Conservation (phyloP, 2,113 vertebrate species). For the Marmota monax region DNA sequence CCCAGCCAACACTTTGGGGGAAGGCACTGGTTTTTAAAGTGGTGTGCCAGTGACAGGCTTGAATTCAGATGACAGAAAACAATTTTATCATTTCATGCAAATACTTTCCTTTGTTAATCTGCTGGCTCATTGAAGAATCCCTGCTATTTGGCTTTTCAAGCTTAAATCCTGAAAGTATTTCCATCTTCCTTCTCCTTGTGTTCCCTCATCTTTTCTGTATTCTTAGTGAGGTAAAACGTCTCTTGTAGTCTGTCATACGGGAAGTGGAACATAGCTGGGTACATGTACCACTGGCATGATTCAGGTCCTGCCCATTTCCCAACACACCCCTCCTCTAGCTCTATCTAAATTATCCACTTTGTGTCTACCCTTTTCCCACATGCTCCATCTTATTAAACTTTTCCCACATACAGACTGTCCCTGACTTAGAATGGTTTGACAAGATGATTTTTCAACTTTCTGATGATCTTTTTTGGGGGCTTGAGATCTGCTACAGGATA, state of each 20-base stretch:
- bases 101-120: not conserved
- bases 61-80: not conserved
- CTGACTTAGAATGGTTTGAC: not conserved
- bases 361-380: not conserved
- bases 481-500: not conserved
- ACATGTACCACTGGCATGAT: not conserved
- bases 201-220: not conserved
- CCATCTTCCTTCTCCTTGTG: accelerated
- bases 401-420: not conserved
- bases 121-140: not conserved
- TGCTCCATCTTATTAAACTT: not conserved
- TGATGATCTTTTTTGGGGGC: not conserved
- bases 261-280: not conserved
- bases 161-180: not conserved
- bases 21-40: not conserved
- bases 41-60: not conserved
- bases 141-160: not conserved
- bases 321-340: too few species aligned
- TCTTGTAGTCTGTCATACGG: not conserved
- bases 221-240: not conserved
- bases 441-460: not conserved
- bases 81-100: not conserved
- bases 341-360: not conserved
- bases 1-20: not conserved
- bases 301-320: not conserved